Conservation (phyloP, 1,140 invertebrate genomes). For the Dendroctonus ponderosae region DNA sequence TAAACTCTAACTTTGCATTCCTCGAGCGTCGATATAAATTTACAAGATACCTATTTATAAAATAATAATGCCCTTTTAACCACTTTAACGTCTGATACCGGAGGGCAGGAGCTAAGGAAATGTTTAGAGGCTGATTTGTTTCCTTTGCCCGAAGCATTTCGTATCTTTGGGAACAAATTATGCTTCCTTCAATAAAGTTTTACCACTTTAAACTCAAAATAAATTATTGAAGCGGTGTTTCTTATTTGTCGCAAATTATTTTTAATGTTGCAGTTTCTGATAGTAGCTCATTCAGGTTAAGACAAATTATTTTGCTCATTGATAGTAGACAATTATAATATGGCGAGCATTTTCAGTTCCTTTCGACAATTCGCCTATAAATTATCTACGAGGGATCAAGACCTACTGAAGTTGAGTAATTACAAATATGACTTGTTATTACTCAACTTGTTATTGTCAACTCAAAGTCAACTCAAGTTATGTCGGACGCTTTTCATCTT, state of each 20-base stretch:
- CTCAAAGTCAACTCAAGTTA: too few species aligned
- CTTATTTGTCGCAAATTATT: not conserved
- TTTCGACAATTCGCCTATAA: too few species aligned
- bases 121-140: constrained; percentile 34
- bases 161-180: constrained; percentile 30
- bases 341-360: too few species aligned
- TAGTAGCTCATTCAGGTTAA: too few species aligned
- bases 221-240: not conserved
- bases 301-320: too few species aligned
- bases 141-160: constrained; percentile 20
- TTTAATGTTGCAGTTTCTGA: not conserved
- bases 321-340: too few species aligned
- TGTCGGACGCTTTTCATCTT: too few species aligned
- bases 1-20: constrained; percentile 38
- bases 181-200: constrained; percentile 16
- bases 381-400: too few species aligned
- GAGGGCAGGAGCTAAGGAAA: constrained; percentile 8
- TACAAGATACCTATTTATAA: constrained; percentile 43
- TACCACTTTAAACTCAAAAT: constrained; percentile 14
- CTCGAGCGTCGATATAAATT: constrained; percentile 39
- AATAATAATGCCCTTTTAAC: constrained; percentile 43
- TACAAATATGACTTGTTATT: too few species aligned
- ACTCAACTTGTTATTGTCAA: too few species aligned
- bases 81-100: constrained; percentile 36
- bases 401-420: too few species aligned